These are phyloP conservation scores for Oenanthe oenanthe DNA, from an alignment of 2,113 vertebrate genomes.

Conservation along the genomic window DNA sequence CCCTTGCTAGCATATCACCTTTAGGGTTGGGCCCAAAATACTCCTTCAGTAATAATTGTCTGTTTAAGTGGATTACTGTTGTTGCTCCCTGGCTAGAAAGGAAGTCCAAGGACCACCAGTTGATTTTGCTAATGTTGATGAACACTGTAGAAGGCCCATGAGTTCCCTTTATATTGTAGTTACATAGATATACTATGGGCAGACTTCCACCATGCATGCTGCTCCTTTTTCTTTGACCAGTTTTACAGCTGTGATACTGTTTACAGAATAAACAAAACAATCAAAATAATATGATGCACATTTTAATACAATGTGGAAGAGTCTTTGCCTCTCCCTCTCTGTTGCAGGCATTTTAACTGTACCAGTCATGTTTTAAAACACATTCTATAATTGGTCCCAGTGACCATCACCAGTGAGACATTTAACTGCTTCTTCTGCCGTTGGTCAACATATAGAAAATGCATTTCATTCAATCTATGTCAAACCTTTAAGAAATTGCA, in stretches of 20 bases:
- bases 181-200: neutral
- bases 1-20: neutral
- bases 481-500: slow-evolving; percentile 38
- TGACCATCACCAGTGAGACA: slow-evolving; percentile 34
- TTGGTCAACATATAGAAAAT: slow-evolving; percentile 27
- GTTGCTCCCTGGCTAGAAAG: neutral
- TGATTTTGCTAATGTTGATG: neutral
- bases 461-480: slow-evolving; percentile 28
- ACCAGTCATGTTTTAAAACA: slow-evolving; percentile 11
- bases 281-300: neutral
- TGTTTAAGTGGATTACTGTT: neutral
- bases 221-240: neutral
- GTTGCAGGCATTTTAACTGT: neutral
- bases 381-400: slow-evolving; percentile 29
- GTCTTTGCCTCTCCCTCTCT: neutral
- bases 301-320: neutral
- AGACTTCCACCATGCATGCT: neutral
- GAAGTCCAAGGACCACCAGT: neutral
- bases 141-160: neutral
- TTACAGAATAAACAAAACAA: neutral
- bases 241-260: neutral
- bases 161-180: neutral
- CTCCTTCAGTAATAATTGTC: neutral
- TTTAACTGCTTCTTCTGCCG: slow-evolving; percentile 45
- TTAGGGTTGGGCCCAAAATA: neutral